These are phyloP conservation scores for Aethina tumida DNA, from an alignment of 1,140 invertebrate genomes.

Conservation along the genomic window DNA sequence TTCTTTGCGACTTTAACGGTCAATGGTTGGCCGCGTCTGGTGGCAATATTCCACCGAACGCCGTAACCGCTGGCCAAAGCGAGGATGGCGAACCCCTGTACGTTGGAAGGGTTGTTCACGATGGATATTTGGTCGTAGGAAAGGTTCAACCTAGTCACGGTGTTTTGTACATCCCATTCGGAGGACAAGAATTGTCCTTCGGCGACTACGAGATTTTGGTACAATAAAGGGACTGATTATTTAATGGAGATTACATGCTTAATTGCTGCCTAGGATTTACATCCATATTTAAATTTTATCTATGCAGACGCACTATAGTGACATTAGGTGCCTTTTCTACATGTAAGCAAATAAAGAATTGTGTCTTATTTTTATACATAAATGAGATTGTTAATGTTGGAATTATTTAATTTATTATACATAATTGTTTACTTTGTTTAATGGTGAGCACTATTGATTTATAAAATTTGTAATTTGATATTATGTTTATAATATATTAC, in stretches of 20 bases:
- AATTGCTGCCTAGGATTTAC: constrained; percentile 15
- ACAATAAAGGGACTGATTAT: constrained; percentile 17
- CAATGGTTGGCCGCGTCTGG: constrained; percentile 36
- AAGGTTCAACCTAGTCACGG: constrained; percentile 66
- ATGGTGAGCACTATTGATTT: too few relatives aligned
- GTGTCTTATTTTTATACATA: too few relatives aligned
- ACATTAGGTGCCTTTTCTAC: too few relatives aligned
- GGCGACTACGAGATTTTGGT: constrained; percentile 66
- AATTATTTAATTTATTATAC: too few relatives aligned
- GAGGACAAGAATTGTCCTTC: constrained; percentile 58
- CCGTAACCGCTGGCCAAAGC: constrained; percentile 60
- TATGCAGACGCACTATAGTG: too few relatives aligned
- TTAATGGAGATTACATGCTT: constrained; percentile 8
- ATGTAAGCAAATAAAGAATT: too few relatives aligned
- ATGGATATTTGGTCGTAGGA: constrained; percentile 54
- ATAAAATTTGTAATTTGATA: too few relatives aligned
- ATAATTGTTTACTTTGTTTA: too few relatives aligned
- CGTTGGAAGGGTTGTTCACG: constrained; percentile 55
- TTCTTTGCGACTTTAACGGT: constrained; percentile 36
- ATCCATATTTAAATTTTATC: constrained; percentile 4
- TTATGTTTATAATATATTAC: too few relatives aligned
- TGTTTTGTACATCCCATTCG: constrained; percentile 62
- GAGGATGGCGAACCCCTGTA: constrained; percentile 65
- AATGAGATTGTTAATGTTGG: too few relatives aligned
- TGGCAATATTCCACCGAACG: constrained; percentile 56